Evolutionary conservation across 2,797 vertebrate genomes (phyloP), one percentile per base, ranked within the genome.

Genomic region (Acanthurus tractus): DNA sequence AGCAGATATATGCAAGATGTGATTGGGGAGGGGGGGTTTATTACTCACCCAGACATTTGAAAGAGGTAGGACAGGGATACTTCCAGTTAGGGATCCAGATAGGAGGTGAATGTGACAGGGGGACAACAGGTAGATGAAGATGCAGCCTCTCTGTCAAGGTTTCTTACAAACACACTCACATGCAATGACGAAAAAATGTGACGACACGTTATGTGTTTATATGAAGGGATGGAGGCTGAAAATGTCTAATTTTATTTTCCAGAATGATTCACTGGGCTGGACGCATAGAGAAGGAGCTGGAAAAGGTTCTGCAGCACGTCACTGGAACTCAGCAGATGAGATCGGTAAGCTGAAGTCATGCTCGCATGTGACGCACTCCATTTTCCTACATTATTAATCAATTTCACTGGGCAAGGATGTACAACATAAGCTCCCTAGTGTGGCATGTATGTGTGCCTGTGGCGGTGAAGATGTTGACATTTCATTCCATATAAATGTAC

Each of bases 211-310:
- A 78, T 83, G 76, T 83, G 71, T 66, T 63, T 50, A 65, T 70
- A 69, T 57, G 0, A 12, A 64, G 53, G 12, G 40, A 78, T 72
- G 75, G 36, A 64, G 59, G 73, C 36, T 89, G 25, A 89, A 85
- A 50, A 50, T 53, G 40, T 83, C 55, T 75, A 2, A 17, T 59
- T 78, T 72, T 78, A 11, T 74, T 84, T 93, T 84, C 23, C 96
- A 99, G 98, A 89, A 97, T 99, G 98, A 98, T 97, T 87, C 97
- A 99, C 92, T 99, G 98, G 98, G 97, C 98, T 20, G 96, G 96
- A 72, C 97, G 98, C 84, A 96, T 99, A 70, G 98, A 99, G 88
- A 97, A 98, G 88, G 98, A 99, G 93, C 95, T 99, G 85, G 97
- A 99, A 74, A 97, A 97, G 64, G 97, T 99, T 83, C 96, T 99